Evolutionary conservation across 2,888 invertebrate genomes (phyloP).

Genomic region (Steinernema hermaphroditum): DNA sequence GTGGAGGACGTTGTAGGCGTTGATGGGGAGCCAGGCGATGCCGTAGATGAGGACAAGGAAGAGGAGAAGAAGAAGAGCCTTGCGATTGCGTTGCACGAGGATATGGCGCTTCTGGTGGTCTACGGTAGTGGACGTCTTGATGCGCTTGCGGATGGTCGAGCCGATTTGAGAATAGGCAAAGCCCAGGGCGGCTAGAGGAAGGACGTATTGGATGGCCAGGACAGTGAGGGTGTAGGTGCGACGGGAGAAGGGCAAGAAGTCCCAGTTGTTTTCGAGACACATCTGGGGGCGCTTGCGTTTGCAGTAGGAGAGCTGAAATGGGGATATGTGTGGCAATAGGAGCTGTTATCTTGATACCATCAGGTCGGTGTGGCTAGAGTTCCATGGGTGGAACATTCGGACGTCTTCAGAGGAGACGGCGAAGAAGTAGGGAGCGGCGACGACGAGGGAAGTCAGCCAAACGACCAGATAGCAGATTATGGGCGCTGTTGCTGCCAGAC

Average conservation of each 20-base stretch:
- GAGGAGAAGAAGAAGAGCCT: constrained; percentile 82
- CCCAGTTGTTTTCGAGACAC: constrained; percentile 57
- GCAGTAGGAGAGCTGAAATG: constrained; percentile 44
- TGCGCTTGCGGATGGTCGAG: constrained; percentile 57
- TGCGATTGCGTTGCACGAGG: constrained; percentile 61
- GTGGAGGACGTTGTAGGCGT: constrained; percentile 76
- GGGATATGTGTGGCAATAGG: not conserved
- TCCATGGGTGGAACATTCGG: constrained; percentile 58
- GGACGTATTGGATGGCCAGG: constrained; percentile 54
- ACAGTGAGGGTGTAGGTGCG: constrained; percentile 57
- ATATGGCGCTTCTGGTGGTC: constrained; percentile 42
- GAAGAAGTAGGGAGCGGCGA: constrained; percentile 62
- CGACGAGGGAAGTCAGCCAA: constrained; percentile 61
- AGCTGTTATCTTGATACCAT: not conserved
- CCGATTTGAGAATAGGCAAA: constrained; percentile 65
- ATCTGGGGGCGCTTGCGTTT: constrained; percentile 47
- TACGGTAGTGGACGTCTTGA: constrained; percentile 45
- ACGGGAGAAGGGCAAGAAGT: constrained; percentile 52
- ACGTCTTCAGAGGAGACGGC: constrained; percentile 59
- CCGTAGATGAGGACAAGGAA: constrained; percentile 85
- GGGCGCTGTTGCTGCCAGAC: constrained; percentile 62
- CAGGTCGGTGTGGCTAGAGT: constrained; percentile 33
- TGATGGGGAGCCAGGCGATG: constrained; percentile 86
- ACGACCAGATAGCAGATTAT: constrained; percentile 58
- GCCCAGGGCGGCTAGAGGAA: constrained; percentile 57